Evolutionary conservation across 1,140 invertebrate genomes (phyloP), one percentile per base, ranked within the genome.

Genomic region (Macrobrachium rosenbergii): DNA sequence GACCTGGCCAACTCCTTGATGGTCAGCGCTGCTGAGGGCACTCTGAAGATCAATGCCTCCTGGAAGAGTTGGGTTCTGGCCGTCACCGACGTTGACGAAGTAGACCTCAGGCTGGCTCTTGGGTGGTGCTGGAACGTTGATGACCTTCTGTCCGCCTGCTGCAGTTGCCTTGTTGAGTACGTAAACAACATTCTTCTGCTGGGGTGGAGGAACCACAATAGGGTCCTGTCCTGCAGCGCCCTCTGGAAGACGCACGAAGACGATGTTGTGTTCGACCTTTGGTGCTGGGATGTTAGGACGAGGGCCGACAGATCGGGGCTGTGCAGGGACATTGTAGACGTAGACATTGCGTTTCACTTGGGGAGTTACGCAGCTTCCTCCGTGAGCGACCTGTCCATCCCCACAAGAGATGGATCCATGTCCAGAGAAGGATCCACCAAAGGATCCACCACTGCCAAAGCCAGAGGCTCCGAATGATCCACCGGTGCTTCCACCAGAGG

Each of bases 1-100:
- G 52, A 52, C 52, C 52, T 52, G 52, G 12, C 52, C 52, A 52
- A 52, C 52, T 52, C 52, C 52, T 8, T 52, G 52, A 8, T 52
- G 52, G 52, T 0, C 7, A 17, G 64, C 64, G 64, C 19, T 28
- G 23, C 23, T 67, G 23, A 67, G 64, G 17, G 64, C 64, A 14
- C 8, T 67, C 64, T 67, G 64, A n/a, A 67, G 64, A 67, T 67
- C 64, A n/a, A 67, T 7, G 17, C 64, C 64, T 21, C 19, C 23
- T n/a, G 64, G 64, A 28, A 67, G 64, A 67, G 64, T 67, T 67
- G 64, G 64, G 64, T 67, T 67, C 16, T 67, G 19, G 8, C 64
- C 64, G 7, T 67, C 64, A 0, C 64, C 64, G 0, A 11, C 8
- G 23, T 67, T 67, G 64, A 67, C 64, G 64, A 67, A 67, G 64